These are phyloP conservation scores for Crossaster papposus DNA, from an alignment of 53 echinoderm and acorn worm species.

Conservation along the genomic window DNA sequence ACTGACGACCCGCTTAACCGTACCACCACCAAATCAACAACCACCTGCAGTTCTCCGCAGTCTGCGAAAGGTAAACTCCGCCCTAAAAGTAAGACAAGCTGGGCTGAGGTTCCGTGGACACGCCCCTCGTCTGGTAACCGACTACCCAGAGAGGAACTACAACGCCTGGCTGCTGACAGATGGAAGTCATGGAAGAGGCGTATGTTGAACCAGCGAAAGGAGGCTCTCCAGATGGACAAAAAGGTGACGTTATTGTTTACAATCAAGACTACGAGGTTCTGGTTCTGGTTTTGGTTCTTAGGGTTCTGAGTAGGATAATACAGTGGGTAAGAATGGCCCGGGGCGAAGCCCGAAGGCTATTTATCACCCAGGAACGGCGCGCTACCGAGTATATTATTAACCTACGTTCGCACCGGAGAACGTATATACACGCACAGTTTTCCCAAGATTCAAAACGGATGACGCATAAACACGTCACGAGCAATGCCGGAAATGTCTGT, in stretches of 20 bases:
- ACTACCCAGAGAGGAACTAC: slow-evolving; percentile 37
- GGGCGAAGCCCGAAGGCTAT: too few relatives aligned
- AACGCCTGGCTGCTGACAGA: slow-evolving; percentile 14
- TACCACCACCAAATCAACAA: not conserved
- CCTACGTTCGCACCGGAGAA: too few relatives aligned
- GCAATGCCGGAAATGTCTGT: too few relatives aligned
- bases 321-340: too few relatives aligned
- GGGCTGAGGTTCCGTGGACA: not conserved
- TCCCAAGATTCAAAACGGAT: too few relatives aligned
- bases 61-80: not conserved
- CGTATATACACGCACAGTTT: too few relatives aligned
- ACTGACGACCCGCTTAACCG: not conserved
- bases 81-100: not conserved
- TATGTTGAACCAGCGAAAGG: not conserved
- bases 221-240: not conserved
- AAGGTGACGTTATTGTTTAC: slow-evolving; percentile 17
- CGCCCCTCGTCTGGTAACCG: not conserved
- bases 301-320: too few relatives aligned
- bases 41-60: not conserved
- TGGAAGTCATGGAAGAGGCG: slow-evolving; percentile 43
- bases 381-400: too few relatives aligned
- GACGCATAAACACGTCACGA: too few relatives aligned
- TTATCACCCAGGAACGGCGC: too few relatives aligned
- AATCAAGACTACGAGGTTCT: not conserved
- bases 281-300: not conserved